Base-by-base conservation (phyloP, 2,797 vertebrate genomes). In the Etheostoma perlongum region DNA sequence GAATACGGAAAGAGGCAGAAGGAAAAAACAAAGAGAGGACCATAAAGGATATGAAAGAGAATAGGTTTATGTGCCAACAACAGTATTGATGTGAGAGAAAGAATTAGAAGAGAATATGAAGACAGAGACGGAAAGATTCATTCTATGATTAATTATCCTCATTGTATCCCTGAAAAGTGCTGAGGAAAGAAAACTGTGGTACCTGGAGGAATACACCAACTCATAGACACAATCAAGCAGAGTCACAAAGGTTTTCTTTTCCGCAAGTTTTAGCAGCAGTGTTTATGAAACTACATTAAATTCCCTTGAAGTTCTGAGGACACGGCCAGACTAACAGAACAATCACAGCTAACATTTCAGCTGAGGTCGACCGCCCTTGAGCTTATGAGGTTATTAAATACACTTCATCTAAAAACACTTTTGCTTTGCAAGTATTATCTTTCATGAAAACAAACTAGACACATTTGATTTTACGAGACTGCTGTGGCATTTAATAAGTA, bases 101-200 rank as follows among this genome's bases (percentile, higher is more conserved):
- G 48, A 78, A 67, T 12, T 47, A 42, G 15, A 79, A 82, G 80
- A 76, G 51, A 63, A 83, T 67, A 67, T 40, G 11, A 40, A 40
- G 74, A 77, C 67, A 78, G 68, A 84, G 71, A 80, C 61, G 25
- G 52, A 76, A 78, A 75, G 40, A 84, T 78, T 68, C 21, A 69
- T 77, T 85, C 71, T 86, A 74, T 88, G 83, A 90, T 92, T 92
- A 91, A 93, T 94, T 89, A 86, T 84, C 54, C 72, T 76, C 72
- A 84, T 69, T 89, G 85, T 87, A 66, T 80, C 71, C 47, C 40
- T 30, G 67, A 76, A 80, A 88, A 84, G 42, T 7, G 49, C 72
- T 30, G 44, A 74, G 74, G 62, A 70, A 65, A 79, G 40, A 79
- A 66, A 63, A 80, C 46, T 60, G 21, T n/a, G 18, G 58, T 15